phyloP scores from a whole-genome alignment of 1,140 invertebrate species.

The Steinernema feltiae region DNA sequence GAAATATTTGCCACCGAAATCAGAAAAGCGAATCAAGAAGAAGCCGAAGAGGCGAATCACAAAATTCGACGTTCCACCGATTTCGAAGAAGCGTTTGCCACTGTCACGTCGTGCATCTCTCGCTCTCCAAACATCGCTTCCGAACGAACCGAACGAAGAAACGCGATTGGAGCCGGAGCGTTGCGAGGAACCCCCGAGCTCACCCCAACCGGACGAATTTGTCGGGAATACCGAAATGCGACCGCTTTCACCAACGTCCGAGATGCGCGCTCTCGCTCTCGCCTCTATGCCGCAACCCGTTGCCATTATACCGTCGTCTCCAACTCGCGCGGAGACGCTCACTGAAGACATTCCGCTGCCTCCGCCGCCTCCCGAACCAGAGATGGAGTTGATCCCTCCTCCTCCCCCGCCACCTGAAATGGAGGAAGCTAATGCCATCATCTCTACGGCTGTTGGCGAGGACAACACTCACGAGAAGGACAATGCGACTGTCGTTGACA shows the following conservation, averaged over 20 bases:
- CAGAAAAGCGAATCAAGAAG: background rate
- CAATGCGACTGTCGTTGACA: background rate
- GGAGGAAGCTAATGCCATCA: background rate
- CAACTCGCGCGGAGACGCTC: background rate
- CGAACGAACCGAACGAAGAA: background rate
- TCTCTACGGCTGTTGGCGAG: background rate
- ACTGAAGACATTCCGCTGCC: background rate
- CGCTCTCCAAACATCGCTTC: too few species aligned
- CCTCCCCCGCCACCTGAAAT: background rate
- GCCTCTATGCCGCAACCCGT: background rate
- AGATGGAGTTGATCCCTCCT: background rate
- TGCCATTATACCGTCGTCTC: background rate
- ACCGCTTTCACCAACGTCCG: background rate
- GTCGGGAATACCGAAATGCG: too few species aligned
- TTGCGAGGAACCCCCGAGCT: too few species aligned
- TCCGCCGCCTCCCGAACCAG: background rate
- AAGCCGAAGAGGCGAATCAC: too few species aligned
- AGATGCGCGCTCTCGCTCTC: background rate
- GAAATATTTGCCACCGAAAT: too few species aligned
- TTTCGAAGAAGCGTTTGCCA: too few species aligned
- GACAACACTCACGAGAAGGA: background rate
- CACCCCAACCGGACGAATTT: too few species aligned
- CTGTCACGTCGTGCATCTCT: too few species aligned
- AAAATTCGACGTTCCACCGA: too few species aligned
- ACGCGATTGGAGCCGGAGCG: too few species aligned